These are phyloP conservation scores for Latrodectus elegans DNA, from an alignment of 2,888 invertebrate genomes.

Conservation along the genomic window DNA sequence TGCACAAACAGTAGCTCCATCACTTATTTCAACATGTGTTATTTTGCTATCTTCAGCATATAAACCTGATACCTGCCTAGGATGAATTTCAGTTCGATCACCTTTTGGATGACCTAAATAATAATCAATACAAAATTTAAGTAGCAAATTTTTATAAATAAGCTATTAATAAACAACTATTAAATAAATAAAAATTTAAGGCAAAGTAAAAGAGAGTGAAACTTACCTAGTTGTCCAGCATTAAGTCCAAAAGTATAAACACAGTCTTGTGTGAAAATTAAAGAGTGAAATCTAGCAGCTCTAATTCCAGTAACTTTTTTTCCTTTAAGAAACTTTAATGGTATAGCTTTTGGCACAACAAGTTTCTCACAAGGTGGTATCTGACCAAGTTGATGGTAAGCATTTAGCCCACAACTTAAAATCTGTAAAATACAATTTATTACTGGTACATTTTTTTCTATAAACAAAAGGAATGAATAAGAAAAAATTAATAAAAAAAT, in stretches of 20 bases:
- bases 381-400: slow-evolving; percentile 81
- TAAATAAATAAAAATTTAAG: background rate
- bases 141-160: too few species aligned
- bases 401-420: slow-evolving; percentile 81
- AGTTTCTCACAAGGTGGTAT: slow-evolving; percentile 77
- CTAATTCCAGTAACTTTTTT: slow-evolving; percentile 78
- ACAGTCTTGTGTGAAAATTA: slow-evolving; percentile 79
- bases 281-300: slow-evolving; percentile 84
- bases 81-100: slow-evolving; percentile 73
- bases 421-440: slow-evolving; percentile 74
- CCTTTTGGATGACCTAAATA: slow-evolving; percentile 78
- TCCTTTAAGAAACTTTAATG: slow-evolving; percentile 72
- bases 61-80: slow-evolving; percentile 74
- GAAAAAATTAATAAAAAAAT: too few species aligned
- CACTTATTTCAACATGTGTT: slow-evolving; percentile 79
- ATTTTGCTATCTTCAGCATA: slow-evolving; percentile 77
- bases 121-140: too few species aligned
- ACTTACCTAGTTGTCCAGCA: slow-evolving; percentile 83
- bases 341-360: slow-evolving; percentile 76
- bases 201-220: background rate
- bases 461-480: too few species aligned
- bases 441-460: too few species aligned
- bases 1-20: slow-evolving; percentile 82
- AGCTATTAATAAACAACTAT: background rate
- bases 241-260: slow-evolving; percentile 89